Conservation (phyloP, 2,113 vertebrate species). For the Penelope pileata region DNA sequence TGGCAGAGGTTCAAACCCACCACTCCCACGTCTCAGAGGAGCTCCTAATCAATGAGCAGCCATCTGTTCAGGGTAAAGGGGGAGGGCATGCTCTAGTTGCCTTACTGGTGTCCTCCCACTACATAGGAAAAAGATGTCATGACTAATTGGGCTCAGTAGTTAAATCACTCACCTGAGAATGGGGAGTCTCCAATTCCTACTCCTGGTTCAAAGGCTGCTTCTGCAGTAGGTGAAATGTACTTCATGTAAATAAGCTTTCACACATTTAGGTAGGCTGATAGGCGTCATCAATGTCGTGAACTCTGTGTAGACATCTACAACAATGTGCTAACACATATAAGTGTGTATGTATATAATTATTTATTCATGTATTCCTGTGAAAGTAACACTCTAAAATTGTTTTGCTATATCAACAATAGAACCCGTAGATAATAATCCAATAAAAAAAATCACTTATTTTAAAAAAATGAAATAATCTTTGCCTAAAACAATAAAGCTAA, state of each 20-base stretch:
- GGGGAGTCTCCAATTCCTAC: neutral
- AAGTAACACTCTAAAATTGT: neutral
- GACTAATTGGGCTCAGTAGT: neutral
- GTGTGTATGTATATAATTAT: neutral
- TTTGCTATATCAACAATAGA: neutral
- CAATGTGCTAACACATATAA: neutral
- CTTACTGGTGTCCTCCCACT: neutral
- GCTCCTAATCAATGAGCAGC: slow-evolving; percentile 19
- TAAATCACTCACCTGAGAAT: slow-evolving; percentile 12
- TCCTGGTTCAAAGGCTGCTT: neutral
- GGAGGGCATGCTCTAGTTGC: neutral
- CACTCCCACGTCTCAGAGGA: neutral
- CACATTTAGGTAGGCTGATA: neutral
- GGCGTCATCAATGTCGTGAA: neutral
- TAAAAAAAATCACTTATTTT: neutral
- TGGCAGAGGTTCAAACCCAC: slow-evolving; percentile 46
- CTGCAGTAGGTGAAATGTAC: neutral
- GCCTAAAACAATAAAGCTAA: neutral
- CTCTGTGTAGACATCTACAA: neutral
- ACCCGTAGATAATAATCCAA: neutral
- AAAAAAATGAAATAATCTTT: neutral
- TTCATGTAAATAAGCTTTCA: neutral
- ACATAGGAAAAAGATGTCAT: neutral
- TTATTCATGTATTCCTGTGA: neutral
- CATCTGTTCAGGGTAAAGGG: slow-evolving; percentile 5